Base-by-base conservation (phyloP, 1,140 invertebrate species). In the Caerostris darwini region DNA sequence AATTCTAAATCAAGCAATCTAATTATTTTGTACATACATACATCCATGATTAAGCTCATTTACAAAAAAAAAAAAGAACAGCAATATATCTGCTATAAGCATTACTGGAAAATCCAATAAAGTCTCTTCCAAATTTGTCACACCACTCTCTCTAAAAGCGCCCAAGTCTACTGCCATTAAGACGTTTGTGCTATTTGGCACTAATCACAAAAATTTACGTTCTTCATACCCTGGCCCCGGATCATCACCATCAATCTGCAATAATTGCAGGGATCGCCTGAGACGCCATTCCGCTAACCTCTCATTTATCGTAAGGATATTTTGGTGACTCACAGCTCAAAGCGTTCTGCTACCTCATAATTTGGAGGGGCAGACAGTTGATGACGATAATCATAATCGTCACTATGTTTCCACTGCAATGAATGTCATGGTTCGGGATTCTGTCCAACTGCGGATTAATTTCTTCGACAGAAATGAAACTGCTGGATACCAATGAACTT, bases 241-340 rank as follows among this genome's bases (percentile, higher is more conserved):
- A 57, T 87, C 87, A 89, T 89, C 87, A 89, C 71, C 87, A 89
- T 89, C 64, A 89, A 89, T 89, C 64, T 56, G n/a, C n/a, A 54
- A 56, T 89, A 89, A 89, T 89, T 69, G 57, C 54, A 71, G 87
- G 61, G 50, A 7, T 89, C 17, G n/a, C 64, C 10, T 8, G 54
- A 69, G 87, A 89, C 87, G 71, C 61, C 64, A 64, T 87, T 87
- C 64, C 58, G 59, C 87, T 71, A 69, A 89, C 87, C 87, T 89
- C 61, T 50, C 64, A 89, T 89, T 89, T 89, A 59, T 89, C 14
- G 87, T 89, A 67, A 53, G 64, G 64, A 89, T 67, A 89, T 89
- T 69, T 56, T 89, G 85, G 64, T 87, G 85, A 87, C 58, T 87
- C 58, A 8, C 12, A n/a, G 59, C 54, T n/a, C 17, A 61, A 87